Base-by-base conservation (phyloP, 2,797 vertebrate genomes). In the Anas acuta region DNA sequence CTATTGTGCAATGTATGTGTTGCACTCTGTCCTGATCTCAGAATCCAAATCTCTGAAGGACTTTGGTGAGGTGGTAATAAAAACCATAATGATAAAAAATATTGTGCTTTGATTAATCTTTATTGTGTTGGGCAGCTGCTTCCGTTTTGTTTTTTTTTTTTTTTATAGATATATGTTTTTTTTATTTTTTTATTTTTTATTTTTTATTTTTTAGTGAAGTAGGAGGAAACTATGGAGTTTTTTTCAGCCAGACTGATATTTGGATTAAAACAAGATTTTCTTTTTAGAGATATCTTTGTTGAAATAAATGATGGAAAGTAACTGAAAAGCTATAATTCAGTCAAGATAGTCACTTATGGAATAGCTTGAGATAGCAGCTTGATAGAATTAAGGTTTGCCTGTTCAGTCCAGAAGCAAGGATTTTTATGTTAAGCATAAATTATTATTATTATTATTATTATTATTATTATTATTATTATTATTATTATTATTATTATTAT, bases 281-380 rank as follows among this genome's bases (percentile, higher is more conserved):
- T 62, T 67, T 89, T 74, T 73, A 87, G 47, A 96, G 92, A 74
- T 72, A n/a, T 75, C 30, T 95, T 94, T 96, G 78, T 81, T 94
- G 76, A 90, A 88, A 78, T 33, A 85, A 74, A 90, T 66, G 69
- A 91, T 81, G 65, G 72, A 94, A 93, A 93, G 47, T 61, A 88
- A 65, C 6, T 41, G 41, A 90, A 94, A 95, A 95, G 13, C 72
- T 87, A 9, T 93, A 93, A 93, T 91, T 94, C 60, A 76, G 74
- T 94, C 35, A 93, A 89, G 82, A 88, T 58, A 75, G 91, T 90
- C 3, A 49, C 39, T 92, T 79, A 64, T 37, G 43, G 43, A 49
- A 85, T 37, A 80, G 30, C 9, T 12, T 71, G 20, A 79, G 26
- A 67, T 37, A 89, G 43, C 45, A 78, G 23, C 71, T 92, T 94